phyloP scores from a whole-genome alignment of 1,140 invertebrate genomes.

The Limonius californicus region DNA sequence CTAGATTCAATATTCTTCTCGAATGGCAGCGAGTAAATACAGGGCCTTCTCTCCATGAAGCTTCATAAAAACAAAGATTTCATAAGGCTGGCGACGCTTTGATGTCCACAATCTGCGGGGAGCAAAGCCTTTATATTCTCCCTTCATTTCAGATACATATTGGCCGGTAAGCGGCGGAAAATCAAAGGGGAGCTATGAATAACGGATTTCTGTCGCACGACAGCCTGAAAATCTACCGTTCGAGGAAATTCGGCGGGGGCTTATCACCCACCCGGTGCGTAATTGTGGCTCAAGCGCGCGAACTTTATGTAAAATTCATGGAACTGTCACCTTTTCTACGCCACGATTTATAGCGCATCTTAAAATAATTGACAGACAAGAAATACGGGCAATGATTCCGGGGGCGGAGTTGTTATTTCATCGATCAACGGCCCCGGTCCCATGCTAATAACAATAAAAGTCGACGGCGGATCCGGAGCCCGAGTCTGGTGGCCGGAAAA shows the following conservation, averaged over 20 bases:
- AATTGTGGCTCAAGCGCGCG: constrained; percentile 22
- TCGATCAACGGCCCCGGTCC: neutral
- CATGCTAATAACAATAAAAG: constrained; percentile 1
- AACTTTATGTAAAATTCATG: constrained; percentile 29
- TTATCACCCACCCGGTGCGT: constrained; percentile 15
- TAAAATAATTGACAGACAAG: constrained; percentile 29
- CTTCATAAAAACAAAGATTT: constrained; percentile 30
- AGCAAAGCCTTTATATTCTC: constrained; percentile 21
- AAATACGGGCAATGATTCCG: constrained; percentile 17
- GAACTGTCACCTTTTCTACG: constrained; percentile 28
- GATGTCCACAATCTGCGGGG: constrained; percentile 27
- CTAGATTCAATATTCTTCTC: constrained; percentile 10
- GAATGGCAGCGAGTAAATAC: constrained; percentile 6
- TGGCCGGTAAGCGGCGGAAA: constrained; percentile 29
- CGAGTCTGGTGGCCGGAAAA: neutral
- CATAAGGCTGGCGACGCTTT: constrained; percentile 27
- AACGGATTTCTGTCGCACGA: constrained; percentile 20
- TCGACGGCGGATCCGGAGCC: neutral
- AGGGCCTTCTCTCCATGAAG: constrained; percentile 2
- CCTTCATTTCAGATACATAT: constrained; percentile 29
- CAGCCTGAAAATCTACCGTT: constrained; percentile 25
- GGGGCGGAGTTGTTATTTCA: neutral
- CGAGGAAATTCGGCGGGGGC: constrained; percentile 19
- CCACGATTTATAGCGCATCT: constrained; percentile 28
- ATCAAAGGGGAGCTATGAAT: constrained; percentile 30